Evolutionary conservation across 2,888 invertebrate genomes (phyloP), one percentile per base, ranked within the genome.

Genomic region (Andrena dorsata): DNA sequence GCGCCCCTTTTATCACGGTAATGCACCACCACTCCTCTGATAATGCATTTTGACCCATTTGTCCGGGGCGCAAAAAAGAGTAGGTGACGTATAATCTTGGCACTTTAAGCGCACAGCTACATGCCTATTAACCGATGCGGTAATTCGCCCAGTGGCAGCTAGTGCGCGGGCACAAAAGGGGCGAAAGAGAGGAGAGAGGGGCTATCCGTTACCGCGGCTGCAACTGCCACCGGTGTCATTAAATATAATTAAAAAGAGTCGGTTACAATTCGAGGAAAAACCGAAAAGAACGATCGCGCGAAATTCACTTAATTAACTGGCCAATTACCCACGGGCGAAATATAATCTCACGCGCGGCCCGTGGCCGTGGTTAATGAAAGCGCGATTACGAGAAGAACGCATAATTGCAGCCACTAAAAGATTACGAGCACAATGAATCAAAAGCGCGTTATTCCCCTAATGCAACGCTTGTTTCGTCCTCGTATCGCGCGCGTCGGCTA

Each of bases 41-140:
- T 83, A 83, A 82, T 83, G 82, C 83, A 82, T 83, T 82, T 82
- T 78, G 82, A 64, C 82, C 83, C 83, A 83, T 83, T 83, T 83
- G 70, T 51, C 68, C 56, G 49, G 61, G 47, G 53, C 56, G 60
- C 53, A 65, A 71, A 80, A 76, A 64, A 47, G 70, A 53, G 53
- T 63, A 32, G 65, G 72, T 49, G 65, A 72, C 61, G 76, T 71
- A 71, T 82, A 84, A 82, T 84, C 82, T 84, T 84, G 82, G 79
- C 79, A 76, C 82, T 84, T 84, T 73, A 75, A 70, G 70, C 82
- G 73, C 74, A 66, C 77, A 10, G 73, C 65, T 64, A 66, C 83
- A 76, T 56, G 78, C 72, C 82, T 82, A 82, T 82, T 82, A 83
- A 71, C 69, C 78, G 78, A 78, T 65, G 71, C 68, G 78, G 68